phyloP scores from a whole-genome alignment of 2,113 vertebrate species.

The Ceratotherium simum region DNA sequence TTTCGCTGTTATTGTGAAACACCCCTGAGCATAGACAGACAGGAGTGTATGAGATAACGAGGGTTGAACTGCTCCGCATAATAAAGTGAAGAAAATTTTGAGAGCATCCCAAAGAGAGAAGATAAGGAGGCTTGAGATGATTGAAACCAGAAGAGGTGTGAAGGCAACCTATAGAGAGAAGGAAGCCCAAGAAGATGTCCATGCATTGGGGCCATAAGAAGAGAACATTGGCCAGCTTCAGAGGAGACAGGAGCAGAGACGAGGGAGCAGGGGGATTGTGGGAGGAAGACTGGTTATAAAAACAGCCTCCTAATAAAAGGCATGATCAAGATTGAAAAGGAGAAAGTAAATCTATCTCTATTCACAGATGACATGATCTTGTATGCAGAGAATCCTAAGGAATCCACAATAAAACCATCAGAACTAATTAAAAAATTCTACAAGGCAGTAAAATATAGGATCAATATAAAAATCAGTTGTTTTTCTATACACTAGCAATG shows the following conservation, averaged over 20 bases:
- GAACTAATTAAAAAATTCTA: not conserved
- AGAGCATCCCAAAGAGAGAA: not conserved
- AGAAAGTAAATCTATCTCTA: constrained; percentile 36
- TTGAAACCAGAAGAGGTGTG: not conserved
- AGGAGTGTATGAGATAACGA: not conserved
- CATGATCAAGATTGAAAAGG: not conserved
- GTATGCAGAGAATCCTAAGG: constrained; percentile 10
- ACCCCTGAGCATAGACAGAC: not conserved
- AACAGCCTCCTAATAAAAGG: not conserved
- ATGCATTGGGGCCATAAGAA: not conserved
- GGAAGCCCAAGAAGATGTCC: not conserved
- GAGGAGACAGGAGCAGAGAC: not conserved
- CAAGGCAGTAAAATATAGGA: not conserved
- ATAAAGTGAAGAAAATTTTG: not conserved
- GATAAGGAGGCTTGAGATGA: not conserved
- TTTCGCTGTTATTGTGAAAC: not conserved
- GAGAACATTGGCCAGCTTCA: not conserved
- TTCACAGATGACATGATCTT: not conserved
- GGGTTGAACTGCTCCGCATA: not conserved
- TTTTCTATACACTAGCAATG: constrained; percentile 12
- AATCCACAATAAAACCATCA: constrained; percentile 47
- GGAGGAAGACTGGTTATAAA: constrained; percentile 5
- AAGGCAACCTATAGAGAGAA: not conserved
- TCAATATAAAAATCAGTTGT: not conserved
- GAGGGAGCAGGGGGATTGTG: too few relatives aligned